Evolutionary conservation across 2,888 invertebrate genomes (phyloP).

Genomic region (Cryptosula pallasiana): DNA sequence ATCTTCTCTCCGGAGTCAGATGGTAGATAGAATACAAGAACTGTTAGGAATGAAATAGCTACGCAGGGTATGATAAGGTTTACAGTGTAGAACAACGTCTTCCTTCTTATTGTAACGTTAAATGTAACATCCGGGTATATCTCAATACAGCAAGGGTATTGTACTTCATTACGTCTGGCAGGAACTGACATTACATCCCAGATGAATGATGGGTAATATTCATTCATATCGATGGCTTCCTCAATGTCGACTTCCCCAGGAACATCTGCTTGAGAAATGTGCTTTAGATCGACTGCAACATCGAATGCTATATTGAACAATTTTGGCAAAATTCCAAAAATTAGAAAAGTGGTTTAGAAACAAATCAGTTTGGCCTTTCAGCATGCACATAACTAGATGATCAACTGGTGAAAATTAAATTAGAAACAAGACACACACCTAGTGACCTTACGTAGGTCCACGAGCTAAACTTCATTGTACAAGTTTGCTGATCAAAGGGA

Average conservation of each 20-base stretch:
- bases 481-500: slow-evolving; percentile 71
- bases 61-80: slow-evolving; percentile 65
- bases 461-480: slow-evolving; percentile 87
- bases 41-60: slow-evolving; percentile 91
- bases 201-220: slow-evolving; percentile 96
- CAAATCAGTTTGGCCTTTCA: too few species aligned
- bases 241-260: slow-evolving; percentile 31
- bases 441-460: slow-evolving; percentile 62
- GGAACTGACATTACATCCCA: slow-evolving; percentile 93
- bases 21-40: slow-evolving; percentile 92
- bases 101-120: slow-evolving; percentile 88
- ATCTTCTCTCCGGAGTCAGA: slow-evolving; percentile 98
- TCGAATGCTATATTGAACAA: too few species aligned
- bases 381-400: too few species aligned
- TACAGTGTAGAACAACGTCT: slow-evolving; percentile 87
- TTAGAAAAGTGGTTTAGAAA: neutral
- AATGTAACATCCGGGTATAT: slow-evolving; percentile 94
- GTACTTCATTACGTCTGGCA: slow-evolving; percentile 48
- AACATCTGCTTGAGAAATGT: slow-evolving; percentile 32
- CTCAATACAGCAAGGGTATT: slow-evolving; percentile 88
- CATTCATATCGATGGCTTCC: slow-evolving; percentile 84
- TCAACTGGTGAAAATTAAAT: too few species aligned
- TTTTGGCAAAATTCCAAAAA: neutral
- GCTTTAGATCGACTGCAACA: slow-evolving; percentile 48
- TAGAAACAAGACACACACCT: too few species aligned